Conservation (phyloP, 2,888 invertebrate species). For the Melanostoma mellinum region DNA sequence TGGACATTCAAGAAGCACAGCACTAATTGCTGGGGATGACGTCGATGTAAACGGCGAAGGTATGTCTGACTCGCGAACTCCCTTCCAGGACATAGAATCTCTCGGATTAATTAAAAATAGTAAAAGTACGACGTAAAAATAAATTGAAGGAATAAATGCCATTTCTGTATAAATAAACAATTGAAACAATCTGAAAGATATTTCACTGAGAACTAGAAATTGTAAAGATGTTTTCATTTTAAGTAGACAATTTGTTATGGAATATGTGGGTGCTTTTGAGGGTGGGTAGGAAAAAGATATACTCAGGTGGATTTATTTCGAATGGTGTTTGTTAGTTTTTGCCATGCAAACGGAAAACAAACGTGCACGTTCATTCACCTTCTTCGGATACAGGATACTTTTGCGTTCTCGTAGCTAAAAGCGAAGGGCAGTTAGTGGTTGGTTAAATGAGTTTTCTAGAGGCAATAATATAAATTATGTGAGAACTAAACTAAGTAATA, state of each 20-base stretch:
- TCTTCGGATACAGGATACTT: too few species aligned
- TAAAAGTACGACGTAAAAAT: constrained; percentile 57
- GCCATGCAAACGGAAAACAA: too few species aligned
- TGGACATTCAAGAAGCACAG: constrained; percentile 75
- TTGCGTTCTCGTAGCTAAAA: too few species aligned
- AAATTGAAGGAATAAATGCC: constrained; percentile 53
- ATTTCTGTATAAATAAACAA: constrained; percentile 36
- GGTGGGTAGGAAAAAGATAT: too few species aligned
- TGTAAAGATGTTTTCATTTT: constrained; percentile 8
- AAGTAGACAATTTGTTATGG: neutral
- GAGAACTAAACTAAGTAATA: too few species aligned
- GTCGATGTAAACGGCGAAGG: constrained; percentile 25
- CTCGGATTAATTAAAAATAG: constrained; percentile 37
- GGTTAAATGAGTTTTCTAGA: too few species aligned
- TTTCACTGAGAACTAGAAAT: constrained; percentile 20
- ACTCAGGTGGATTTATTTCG: too few species aligned
- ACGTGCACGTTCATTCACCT: too few species aligned
- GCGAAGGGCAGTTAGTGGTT: too few species aligned
- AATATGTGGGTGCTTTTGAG: too few species aligned
- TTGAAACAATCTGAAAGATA: constrained; percentile 12
- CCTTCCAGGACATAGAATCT: constrained; percentile 23
- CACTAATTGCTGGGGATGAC: constrained; percentile 72
- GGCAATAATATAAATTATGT: too few species aligned
- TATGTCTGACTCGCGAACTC: constrained; percentile 19
- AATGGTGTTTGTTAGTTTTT: too few species aligned